These are phyloP conservation scores for Saguinus imperator DNA, from an alignment of 2,113 vertebrate species.

Conservation along the genomic window DNA sequence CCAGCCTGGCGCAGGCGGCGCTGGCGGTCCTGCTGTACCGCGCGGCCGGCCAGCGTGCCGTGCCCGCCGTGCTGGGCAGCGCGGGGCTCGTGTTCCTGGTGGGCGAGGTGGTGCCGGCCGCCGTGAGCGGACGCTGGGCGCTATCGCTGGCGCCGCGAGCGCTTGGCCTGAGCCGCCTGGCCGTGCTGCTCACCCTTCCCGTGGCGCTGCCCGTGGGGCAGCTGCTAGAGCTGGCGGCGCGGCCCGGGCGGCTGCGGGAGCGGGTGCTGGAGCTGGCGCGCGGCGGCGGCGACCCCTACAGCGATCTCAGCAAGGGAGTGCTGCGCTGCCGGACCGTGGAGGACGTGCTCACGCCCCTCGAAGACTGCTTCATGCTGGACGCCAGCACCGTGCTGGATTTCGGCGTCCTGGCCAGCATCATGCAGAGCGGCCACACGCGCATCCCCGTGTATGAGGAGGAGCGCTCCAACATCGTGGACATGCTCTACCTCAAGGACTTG, in stretches of 20 bases:
- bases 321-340: constrained; percentile 92
- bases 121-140: constrained; percentile 90
- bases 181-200: constrained; percentile 89
- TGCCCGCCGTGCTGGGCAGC: constrained; percentile 86
- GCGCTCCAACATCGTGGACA: constrained; percentile 93
- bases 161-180: constrained; percentile 90
- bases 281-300: constrained; percentile 90
- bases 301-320: constrained; percentile 91
- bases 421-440: constrained; percentile 95
- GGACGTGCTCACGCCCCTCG: constrained; percentile 92
- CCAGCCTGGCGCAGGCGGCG: constrained; percentile 87
- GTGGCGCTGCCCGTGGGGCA: constrained; percentile 90
- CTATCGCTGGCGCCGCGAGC: constrained; percentile 88
- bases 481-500: constrained; percentile 93
- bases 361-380: constrained; percentile 94
- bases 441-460: constrained; percentile 95
- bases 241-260: constrained; percentile 88
- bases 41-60: constrained; percentile 81
- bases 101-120: constrained; percentile 89
- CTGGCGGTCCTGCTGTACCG: constrained; percentile 88
- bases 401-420: constrained; percentile 92
- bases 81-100: constrained; percentile 88
- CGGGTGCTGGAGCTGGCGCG: constrained; percentile 92
- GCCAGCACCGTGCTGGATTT: constrained; percentile 90
- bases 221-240: constrained; percentile 87